phyloP scores from a whole-genome alignment of 2,113 vertebrate genomes.

The Corythoichthys intestinalis region DNA sequence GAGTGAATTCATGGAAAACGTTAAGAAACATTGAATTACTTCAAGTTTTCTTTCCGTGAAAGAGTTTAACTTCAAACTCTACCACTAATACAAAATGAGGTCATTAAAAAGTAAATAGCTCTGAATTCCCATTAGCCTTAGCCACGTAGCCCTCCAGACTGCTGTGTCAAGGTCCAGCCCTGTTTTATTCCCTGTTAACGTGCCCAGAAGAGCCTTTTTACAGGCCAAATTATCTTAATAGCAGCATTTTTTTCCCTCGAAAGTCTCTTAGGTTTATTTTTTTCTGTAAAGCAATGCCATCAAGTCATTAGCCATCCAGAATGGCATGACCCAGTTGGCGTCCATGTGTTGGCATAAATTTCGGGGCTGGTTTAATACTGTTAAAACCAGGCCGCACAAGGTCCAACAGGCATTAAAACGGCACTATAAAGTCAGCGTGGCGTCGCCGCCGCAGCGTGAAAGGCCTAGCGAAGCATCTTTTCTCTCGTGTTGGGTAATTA shows the following conservation, averaged over 20 bases:
- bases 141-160: background rate
- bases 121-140: background rate
- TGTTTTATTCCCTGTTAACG: background rate
- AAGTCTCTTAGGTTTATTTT: background rate
- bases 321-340: conserved; percentile 32
- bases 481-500: conserved; percentile 32
- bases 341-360: conserved; percentile 17
- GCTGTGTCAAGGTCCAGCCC: background rate
- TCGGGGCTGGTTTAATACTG: conserved; percentile 24
- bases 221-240: background rate
- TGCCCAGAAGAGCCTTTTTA: background rate
- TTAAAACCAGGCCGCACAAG: conserved; percentile 34
- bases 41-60: too few relatives aligned
- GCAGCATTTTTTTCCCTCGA: background rate
- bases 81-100: background rate
- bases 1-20: too few relatives aligned
- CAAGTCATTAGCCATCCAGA: conserved; percentile 36
- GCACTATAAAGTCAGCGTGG: conserved; percentile 3
- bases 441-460: background rate
- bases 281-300: conserved; percentile 5
- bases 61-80: background rate
- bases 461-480: conserved; percentile 35
- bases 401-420: conserved; percentile 16
- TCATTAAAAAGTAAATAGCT: background rate
- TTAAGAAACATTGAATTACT: too few relatives aligned